Conservation (phyloP, 2,113 vertebrate genomes). For the Arenaria interpres region DNA sequence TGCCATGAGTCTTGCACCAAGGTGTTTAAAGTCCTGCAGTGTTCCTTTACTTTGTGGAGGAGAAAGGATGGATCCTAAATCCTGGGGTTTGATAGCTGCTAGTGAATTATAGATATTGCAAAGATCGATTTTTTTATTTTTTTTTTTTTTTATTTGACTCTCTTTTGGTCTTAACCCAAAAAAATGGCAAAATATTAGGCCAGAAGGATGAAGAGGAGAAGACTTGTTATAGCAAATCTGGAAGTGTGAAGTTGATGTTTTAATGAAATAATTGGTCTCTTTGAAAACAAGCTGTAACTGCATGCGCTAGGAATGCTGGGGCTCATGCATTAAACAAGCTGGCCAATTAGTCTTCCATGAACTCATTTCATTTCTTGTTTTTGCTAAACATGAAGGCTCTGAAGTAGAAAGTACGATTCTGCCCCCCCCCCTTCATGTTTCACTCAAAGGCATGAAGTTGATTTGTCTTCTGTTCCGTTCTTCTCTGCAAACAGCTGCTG, state of each 20-base stretch:
- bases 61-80: not conserved
- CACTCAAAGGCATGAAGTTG: not conserved
- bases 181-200: not conserved
- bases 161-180: not conserved
- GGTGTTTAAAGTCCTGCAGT: not conserved
- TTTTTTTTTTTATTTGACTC: not conserved
- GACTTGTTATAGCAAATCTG: not conserved
- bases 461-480: not conserved
- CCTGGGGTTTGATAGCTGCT: not conserved
- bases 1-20: not conserved
- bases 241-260: slow-evolving; percentile 25
- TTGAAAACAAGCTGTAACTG: slow-evolving; percentile 15
- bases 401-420: not conserved
- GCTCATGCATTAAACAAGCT: slow-evolving; percentile 37
- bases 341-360: slow-evolving; percentile 33
- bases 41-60: not conserved
- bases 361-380: slow-evolving; percentile 26
- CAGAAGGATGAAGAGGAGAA: not conserved
- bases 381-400: slow-evolving; percentile 10
- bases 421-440: not conserved
- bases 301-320: not conserved
- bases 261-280: slow-evolving; percentile 46
- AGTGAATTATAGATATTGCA: not conserved
- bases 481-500: not conserved
- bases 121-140: not conserved